phyloP scores from a whole-genome alignment of 2,888 invertebrate genomes.

The Phyto melanocephala region DNA sequence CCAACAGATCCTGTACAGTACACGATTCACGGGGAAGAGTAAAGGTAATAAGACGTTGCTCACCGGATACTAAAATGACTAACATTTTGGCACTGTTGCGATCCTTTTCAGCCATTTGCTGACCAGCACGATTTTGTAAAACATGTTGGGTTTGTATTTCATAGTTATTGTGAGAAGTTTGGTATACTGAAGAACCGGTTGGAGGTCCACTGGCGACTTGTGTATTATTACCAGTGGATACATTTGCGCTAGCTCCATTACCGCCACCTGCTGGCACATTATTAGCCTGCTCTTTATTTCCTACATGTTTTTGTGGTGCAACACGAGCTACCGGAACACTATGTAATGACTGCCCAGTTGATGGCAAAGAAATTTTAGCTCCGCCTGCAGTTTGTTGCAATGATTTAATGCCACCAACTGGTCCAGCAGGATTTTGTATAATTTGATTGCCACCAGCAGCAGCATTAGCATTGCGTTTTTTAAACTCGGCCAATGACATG shows the following conservation, averaged over 20 bases:
- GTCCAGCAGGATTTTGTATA: constrained; percentile 30
- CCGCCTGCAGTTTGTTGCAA: constrained; percentile 52
- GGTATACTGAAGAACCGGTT: constrained; percentile 73
- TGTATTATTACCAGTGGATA: constrained; percentile 8
- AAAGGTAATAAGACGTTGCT: constrained; percentile 90
- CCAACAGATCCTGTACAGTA: constrained; percentile 89
- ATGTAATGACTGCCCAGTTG: constrained; percentile 62
- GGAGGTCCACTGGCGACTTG: constrained; percentile 44
- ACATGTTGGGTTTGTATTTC: constrained; percentile 79
- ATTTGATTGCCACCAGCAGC: constrained; percentile 35
- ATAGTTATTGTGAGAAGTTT: constrained; percentile 77
- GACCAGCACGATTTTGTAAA: constrained; percentile 75
- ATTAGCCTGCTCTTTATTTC: constrained; percentile 38
- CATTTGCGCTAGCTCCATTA: neutral
- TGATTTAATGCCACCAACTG: constrained; percentile 49
- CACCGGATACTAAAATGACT: constrained; percentile 87
- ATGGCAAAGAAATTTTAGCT: constrained; percentile 66
- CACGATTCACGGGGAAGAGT: constrained; percentile 90
- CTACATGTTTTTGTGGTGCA: constrained; percentile 67
- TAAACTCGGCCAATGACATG: constrained; percentile 75
- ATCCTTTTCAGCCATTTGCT: constrained; percentile 75
- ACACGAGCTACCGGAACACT: constrained; percentile 68
- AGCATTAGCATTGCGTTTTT: constrained; percentile 72
- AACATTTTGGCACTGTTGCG: constrained; percentile 87
- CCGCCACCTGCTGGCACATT: neutral